phyloP scores from a whole-genome alignment of 2,797 vertebrate species.

The Calcarius lapponicus region DNA sequence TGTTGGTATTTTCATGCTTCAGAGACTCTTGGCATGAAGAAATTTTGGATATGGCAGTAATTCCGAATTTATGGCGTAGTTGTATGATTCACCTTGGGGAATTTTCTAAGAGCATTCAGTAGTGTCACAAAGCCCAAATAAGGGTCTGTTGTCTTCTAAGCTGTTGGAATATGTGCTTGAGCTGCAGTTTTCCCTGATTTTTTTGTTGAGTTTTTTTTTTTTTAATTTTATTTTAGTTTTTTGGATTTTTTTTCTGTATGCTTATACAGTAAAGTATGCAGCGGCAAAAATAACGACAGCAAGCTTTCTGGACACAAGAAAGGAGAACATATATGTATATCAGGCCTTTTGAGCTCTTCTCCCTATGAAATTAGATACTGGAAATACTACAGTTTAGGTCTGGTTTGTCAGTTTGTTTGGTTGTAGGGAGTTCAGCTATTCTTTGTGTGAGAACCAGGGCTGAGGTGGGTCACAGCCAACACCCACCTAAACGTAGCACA shows the following conservation, averaged over 20 bases:
- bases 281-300: background rate
- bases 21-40: background rate
- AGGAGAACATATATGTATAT: background rate
- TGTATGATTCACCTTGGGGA: background rate
- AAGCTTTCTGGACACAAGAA: background rate
- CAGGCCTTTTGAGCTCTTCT: background rate
- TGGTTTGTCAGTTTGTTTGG: background rate
- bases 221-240: background rate
- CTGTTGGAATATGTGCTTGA: background rate
- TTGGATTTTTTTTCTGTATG: background rate
- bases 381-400: background rate
- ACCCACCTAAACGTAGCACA: background rate
- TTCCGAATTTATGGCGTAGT: background rate
- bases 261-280: background rate
- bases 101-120: background rate
- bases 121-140: background rate
- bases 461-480: background rate
- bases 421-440: background rate
- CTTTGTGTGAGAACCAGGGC: background rate
- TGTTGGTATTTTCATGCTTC: background rate
- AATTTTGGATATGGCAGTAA: background rate
- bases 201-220: too few relatives aligned
- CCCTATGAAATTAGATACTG: background rate
- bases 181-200: background rate
- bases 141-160: background rate